Conservation (phyloP, 2,113 vertebrate genomes). For the Pogonocichla stellata region DNA sequence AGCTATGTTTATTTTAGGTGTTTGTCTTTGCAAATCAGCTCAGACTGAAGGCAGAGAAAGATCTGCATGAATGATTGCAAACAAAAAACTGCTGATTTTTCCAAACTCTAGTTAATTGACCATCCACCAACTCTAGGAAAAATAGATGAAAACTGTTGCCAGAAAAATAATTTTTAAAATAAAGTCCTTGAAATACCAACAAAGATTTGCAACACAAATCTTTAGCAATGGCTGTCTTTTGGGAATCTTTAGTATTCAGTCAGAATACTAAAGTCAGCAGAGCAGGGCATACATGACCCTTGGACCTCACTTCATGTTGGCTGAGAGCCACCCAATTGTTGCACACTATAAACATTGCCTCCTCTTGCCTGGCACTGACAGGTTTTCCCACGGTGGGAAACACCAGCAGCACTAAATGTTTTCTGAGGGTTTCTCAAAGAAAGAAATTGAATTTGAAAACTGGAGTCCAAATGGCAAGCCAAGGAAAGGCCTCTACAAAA, state of each 20-base stretch:
- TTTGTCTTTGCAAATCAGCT: slow-evolving; percentile 48
- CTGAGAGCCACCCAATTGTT: background rate
- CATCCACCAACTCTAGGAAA: background rate
- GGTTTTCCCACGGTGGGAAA: background rate
- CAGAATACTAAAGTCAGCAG: background rate
- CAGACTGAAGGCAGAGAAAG: slow-evolving; percentile 35
- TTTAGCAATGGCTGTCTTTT: background rate
- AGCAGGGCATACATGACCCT: background rate
- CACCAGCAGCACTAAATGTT: background rate
- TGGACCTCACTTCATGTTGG: background rate
- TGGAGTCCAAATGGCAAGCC: background rate
- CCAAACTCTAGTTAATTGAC: slow-evolving; percentile 40
- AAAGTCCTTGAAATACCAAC: background rate
- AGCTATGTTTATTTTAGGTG: slow-evolving; percentile 53
- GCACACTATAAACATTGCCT: background rate
- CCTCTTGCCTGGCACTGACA: background rate
- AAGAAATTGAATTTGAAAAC: background rate
- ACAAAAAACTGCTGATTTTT: slow-evolving; percentile 48
- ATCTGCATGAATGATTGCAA: slow-evolving; percentile 51
- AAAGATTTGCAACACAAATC: background rate
- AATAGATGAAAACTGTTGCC: background rate
- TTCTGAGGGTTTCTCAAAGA: background rate
- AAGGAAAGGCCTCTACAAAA: background rate
- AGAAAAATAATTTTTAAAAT: background rate
- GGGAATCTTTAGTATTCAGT: background rate